Base-by-base conservation (phyloP, 2,888 invertebrate genomes). In the Pandemis heparana region DNA sequence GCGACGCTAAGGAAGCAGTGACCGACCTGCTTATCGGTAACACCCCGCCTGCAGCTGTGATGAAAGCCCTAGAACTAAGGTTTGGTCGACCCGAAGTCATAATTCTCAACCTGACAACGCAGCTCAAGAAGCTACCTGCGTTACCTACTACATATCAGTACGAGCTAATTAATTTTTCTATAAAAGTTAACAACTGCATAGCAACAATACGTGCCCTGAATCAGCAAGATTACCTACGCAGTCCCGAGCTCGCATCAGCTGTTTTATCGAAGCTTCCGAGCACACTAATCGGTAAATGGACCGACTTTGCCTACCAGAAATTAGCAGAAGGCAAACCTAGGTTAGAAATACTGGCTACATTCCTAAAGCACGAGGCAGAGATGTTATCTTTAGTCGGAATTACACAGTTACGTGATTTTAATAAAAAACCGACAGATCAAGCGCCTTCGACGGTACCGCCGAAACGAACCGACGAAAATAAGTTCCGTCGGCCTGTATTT, bases 311-410 rank as follows among this genome's bases (percentile, higher is more conserved):
- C 5, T 77, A 70, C 38, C 12, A 66, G 18, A 70, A 63, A 60
- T 43, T 75, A 53, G 14, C 43, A 38, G 65, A 46, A 0, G 69
- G 69, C 14, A n/a, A 16, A 18, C 23, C 77, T 16, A 78, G 72
- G 38, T 46, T 78, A 7, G 69, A 75, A 68, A n/a, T 77, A 63
- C n/a, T 76, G 10, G 75, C 77, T 23, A 71, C 77, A 75, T 78
- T 77, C 70, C 46, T 77, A n/a, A n/a, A n/a, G n/a, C n/a, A n/a
- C n/a, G n/a, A n/a, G n/a, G n/a, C n/a, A n/a, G n/a, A n/a, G n/a
- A n/a, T n/a, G n/a, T n/a, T n/a, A n/a, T n/a, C n/a, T n/a, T n/a
- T n/a, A n/a, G n/a, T n/a, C n/a, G n/a, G n/a, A n/a, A n/a, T n/a
- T n/a, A n/a, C n/a, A n/a, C n/a, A n/a, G n/a, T n/a, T n/a, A n/a